Conservation (phyloP, 2,888 invertebrate genomes). For the Lingula anatina region DNA sequence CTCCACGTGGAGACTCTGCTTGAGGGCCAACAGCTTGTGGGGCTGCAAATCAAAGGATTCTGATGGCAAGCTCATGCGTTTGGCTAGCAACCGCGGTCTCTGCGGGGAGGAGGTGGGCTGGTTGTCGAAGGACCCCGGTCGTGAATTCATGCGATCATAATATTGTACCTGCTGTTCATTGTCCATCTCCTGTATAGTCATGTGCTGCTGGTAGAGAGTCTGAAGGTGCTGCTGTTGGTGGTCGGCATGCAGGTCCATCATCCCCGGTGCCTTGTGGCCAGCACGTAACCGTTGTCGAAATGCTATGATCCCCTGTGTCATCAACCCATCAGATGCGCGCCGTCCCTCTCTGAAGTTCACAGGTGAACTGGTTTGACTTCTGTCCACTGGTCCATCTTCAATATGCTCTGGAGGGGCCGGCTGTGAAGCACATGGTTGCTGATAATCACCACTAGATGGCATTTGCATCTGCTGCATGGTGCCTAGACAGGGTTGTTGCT, state of each 20-base stretch:
- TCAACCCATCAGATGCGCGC: conserved; percentile 85
- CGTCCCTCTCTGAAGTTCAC: conserved; percentile 68
- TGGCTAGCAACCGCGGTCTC: conserved; percentile 33
- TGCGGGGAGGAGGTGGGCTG: conserved; percentile 26
- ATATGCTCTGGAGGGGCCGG: conserved; percentile 17
- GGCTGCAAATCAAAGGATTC: conserved; percentile 48
- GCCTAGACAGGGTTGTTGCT: not conserved
- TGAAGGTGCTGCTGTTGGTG: conserved; percentile 29
- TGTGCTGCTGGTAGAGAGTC: conserved; percentile 17
- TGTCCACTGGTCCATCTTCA: conserved; percentile 16
- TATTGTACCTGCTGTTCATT: not conserved
- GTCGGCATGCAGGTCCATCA: conserved; percentile 66
- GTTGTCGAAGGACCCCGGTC: not conserved
- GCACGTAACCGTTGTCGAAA: conserved; percentile 74
- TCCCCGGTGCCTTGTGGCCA: conserved; percentile 75
- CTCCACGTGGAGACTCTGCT: conserved; percentile 49
- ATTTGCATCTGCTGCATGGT: not conserved
- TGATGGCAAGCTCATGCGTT: conserved; percentile 47
- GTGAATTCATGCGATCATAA: conserved; percentile 4
- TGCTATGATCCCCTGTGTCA: conserved; percentile 63
- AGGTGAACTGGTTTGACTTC: conserved; percentile 64
- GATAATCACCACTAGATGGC: not conserved
- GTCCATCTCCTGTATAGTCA: conserved; percentile 49
- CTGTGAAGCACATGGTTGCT: conserved; percentile 1
- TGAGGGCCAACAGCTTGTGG: conserved; percentile 47